Conservation (phyloP, 2,888 invertebrate species). For the Galeopsomyia nigrocyanea region DNA sequence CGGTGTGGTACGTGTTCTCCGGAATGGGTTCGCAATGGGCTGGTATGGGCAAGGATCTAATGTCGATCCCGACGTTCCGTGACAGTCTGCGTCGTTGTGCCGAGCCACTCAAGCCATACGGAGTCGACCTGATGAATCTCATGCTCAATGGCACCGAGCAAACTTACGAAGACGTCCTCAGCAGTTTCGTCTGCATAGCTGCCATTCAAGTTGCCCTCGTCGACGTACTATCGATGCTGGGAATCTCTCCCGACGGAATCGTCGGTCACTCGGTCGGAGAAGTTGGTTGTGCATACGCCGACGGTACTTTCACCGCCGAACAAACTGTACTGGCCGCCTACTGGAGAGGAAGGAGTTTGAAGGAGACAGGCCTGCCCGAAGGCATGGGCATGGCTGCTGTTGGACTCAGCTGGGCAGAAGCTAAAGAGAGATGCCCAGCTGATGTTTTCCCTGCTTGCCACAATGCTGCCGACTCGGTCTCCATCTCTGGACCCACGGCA, state of each 20-base stretch:
- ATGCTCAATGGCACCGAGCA: constrained; percentile 82
- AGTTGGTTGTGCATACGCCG: constrained; percentile 94
- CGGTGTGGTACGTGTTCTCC: constrained; percentile 95
- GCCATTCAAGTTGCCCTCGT: constrained; percentile 97
- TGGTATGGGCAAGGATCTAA: constrained; percentile 91
- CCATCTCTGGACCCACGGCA: constrained; percentile 88
- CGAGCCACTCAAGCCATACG: constrained; percentile 82
- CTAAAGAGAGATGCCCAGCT: constrained; percentile 79
- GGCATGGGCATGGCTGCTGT: constrained; percentile 85
- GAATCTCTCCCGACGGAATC: constrained; percentile 92
- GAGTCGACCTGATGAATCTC: constrained; percentile 86
- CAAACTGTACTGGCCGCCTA: constrained; percentile 95
- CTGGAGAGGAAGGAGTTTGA: constrained; percentile 89
- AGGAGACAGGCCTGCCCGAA: constrained; percentile 76
- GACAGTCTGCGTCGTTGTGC: constrained; percentile 83
- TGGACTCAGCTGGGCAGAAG: constrained; percentile 90
- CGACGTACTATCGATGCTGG: constrained; percentile 83
- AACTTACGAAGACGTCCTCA: constrained; percentile 87
- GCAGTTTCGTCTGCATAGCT: constrained; percentile 94
- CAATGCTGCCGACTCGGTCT: constrained; percentile 94
- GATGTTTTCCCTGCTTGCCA: constrained; percentile 93
- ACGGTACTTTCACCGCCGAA: constrained; percentile 93
- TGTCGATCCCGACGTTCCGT: constrained; percentile 86
- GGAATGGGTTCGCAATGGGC: constrained; percentile 99
- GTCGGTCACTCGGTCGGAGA: constrained; percentile 97